These are phyloP conservation scores for Garra rufa DNA, from an alignment of 2,113 vertebrate species.

Conservation along the genomic window DNA sequence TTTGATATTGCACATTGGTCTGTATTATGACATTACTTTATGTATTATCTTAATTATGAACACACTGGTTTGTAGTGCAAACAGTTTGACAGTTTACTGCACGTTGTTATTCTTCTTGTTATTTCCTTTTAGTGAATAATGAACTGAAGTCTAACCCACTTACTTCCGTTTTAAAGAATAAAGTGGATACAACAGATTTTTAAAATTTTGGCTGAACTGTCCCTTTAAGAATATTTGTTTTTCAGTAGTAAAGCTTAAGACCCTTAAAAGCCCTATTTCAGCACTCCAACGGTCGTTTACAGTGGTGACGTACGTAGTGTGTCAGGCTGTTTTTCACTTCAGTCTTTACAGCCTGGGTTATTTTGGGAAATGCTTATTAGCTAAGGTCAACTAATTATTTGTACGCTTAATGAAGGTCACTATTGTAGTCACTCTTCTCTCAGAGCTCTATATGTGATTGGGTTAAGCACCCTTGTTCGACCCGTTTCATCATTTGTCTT, in stretches of 20 bases:
- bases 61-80: too few relatives aligned
- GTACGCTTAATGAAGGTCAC: constrained; percentile 79
- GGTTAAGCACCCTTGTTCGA: constrained; percentile 73
- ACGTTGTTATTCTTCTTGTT: too few relatives aligned
- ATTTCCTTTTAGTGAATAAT: too few relatives aligned
- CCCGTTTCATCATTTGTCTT: constrained; percentile 69
- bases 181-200: neutral
- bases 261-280: neutral
- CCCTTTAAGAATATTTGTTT: neutral
- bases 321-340: constrained; percentile 68
- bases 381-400: constrained; percentile 80
- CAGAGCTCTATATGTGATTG: constrained; percentile 71
- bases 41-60: too few relatives aligned
- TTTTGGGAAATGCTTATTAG: constrained; percentile 71
- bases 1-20: too few relatives aligned
- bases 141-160: too few relatives aligned
- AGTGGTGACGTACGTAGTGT: constrained; percentile 18
- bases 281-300: neutral
- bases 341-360: constrained; percentile 51
- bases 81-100: too few relatives aligned
- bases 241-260: neutral
- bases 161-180: too few relatives aligned
- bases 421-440: constrained; percentile 69
- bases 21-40: too few relatives aligned
- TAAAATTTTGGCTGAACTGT: neutral